A percentile compares a stretch with the other conserved stretches of the same genome.
Conservation (phyloP, 2,113 vertebrate genomes). For the Thymallus thymallus region DNA sequence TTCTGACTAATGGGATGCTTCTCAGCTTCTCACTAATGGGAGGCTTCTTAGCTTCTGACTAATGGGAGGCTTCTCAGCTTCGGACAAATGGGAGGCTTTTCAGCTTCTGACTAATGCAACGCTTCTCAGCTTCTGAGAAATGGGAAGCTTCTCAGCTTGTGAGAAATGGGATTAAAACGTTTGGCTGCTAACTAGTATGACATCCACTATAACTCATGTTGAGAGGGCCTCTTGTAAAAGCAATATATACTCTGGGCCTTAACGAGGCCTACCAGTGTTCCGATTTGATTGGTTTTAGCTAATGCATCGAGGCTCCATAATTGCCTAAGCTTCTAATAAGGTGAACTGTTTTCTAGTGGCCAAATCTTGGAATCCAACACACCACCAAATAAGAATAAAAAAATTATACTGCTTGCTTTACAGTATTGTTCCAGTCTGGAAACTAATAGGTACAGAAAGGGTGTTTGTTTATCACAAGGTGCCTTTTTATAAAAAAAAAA, state of each 20-base stretch:
- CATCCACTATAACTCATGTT: constrained; percentile 64
- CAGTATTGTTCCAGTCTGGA: constrained; percentile 28
- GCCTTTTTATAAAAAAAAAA: constrained; percentile 78
- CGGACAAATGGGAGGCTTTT: too few relatives aligned
- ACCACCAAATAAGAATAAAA: constrained; percentile 41
- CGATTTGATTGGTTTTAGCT: constrained; percentile 44
- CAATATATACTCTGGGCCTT: constrained; percentile 15
- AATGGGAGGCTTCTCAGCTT: too few relatives aligned
- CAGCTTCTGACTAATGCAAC: too few relatives aligned
- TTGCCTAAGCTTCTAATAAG: constrained; percentile 44
- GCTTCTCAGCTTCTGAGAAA: too few relatives aligned
- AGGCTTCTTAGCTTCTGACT: too few relatives aligned
- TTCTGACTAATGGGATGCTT: too few relatives aligned
- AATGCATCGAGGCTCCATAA: constrained; percentile 43
- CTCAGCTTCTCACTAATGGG: too few relatives aligned
- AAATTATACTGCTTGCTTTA: constrained; percentile 46
- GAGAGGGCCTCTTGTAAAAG: constrained; percentile 39
- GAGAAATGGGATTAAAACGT: constrained; percentile 53
- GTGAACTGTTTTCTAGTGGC: constrained; percentile 22
- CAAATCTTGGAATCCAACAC: background rate
- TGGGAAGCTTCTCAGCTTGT: background rate
- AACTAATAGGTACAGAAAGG: constrained; percentile 31
- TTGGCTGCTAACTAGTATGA: constrained; percentile 58
- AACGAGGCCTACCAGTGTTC: constrained; percentile 36
- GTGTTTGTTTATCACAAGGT: constrained; percentile 62